Percentiles rank a stretch among this genome's conserved stretches.
Conservation (phyloP, 2,797 vertebrate species). For the Decapterus maruadsi region DNA sequence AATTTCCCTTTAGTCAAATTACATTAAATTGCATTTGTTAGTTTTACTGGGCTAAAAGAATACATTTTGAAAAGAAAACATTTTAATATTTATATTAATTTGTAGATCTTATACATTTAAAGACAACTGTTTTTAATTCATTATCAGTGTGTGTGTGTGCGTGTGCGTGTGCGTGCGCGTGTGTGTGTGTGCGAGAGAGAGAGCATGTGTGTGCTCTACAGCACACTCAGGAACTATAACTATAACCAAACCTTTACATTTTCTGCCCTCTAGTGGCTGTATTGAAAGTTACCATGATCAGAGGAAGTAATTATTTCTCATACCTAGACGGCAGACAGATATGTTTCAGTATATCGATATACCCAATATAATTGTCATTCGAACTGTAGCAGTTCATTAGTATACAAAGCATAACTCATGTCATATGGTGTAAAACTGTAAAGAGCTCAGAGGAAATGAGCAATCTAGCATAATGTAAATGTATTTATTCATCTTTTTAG, state of each 20-base stretch:
- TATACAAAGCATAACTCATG: background rate
- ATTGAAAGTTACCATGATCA: background rate
- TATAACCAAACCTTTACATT: constrained; percentile 43
- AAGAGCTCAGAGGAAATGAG: too few species aligned
- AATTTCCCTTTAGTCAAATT: constrained; percentile 38
- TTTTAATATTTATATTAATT: background rate
- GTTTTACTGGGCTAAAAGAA: background rate
- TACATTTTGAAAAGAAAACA: too few species aligned
- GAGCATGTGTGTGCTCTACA: background rate
- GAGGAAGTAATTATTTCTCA: background rate
- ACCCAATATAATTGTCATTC: background rate
- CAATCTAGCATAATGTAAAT: too few species aligned
- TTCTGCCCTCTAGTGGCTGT: constrained; percentile 64
- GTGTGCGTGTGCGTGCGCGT: too few species aligned
- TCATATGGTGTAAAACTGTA: too few species aligned
- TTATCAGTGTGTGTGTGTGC: too few species aligned
- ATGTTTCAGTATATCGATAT: background rate
- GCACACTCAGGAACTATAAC: background rate
- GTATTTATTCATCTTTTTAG: too few species aligned
- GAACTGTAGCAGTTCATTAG: background rate
- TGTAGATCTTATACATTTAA: too few species aligned
- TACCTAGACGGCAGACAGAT: background rate
- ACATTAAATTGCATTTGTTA: constrained; percentile 9
- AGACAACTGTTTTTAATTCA: too few species aligned
- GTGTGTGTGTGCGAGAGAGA: background rate